Base-by-base conservation (phyloP, 2,888 invertebrate genomes). In the Scelioninae gen. 1 region DNA sequence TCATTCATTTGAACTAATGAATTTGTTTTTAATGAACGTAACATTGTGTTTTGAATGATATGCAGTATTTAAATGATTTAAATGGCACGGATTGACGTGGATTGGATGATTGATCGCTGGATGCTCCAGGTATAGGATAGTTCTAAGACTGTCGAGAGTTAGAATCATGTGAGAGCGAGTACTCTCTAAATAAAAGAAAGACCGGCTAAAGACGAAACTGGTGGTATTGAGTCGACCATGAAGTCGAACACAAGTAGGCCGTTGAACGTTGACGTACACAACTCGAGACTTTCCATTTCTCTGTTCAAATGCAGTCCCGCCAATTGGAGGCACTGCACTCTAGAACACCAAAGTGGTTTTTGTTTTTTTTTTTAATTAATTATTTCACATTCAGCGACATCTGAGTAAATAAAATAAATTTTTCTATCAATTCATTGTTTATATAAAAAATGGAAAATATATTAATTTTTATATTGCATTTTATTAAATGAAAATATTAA, bases 111-210 rank as follows among this genome's bases (percentile, higher is more conserved):
- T 51, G 65, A 66, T 58, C 49, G 60, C n/a, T 16, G 5, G 34
- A 23, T 55, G 78, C 49, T 43, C 51, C 38, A 16, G 47, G 9
- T 47, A 53, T 15, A 47, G 3, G 56, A 66, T 55, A 66, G 66
- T 68, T 63, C 65, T 71, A 56, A 79, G 47, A 51, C 45, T 31
- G 29, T 62, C 23, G 80, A 75, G 75, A 75, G 74, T 75, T 62
- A 63, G 75, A 69, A 49, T 63, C 80, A 38, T 69, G 80, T 81
- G 80, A 75, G 75, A 81, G 80, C 69, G 80, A 74, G 77, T 78
- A 81, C 76, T 71, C 74, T 83, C 75, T 78, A 79, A 75, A 81
- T 82, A 78, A 82, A 78, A 84, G 84, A 84, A 84, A 84, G 77
- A 78, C 84, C 81, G 69, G 75, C 84, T 66, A 82, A 82, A 83